phyloP scores from a whole-genome alignment of 1,140 invertebrate species.

The Apocrypta bakeri region DNA sequence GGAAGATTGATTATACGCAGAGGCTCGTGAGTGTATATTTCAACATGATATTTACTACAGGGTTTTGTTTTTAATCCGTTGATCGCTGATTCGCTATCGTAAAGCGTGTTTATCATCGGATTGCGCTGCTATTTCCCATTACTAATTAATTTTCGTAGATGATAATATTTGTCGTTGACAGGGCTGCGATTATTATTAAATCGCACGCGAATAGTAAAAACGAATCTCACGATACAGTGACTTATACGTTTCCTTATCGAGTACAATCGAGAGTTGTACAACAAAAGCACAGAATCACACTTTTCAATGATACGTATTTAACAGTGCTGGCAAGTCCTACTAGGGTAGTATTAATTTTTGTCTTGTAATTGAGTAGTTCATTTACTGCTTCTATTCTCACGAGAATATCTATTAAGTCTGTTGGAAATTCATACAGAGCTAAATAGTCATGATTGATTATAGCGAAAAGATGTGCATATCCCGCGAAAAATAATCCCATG shows the following conservation, averaged over 20 bases:
- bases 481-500: not conserved
- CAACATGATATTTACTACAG: no score
- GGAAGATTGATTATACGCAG: not conserved
- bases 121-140: no score
- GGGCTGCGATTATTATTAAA: not conserved
- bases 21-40: not conserved
- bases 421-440: conserved; percentile 28
- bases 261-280: not conserved
- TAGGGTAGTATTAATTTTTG: no score
- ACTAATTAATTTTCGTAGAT: not conserved
- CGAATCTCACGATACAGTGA: not conserved
- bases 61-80: not conserved
- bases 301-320: not conserved
- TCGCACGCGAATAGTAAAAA: no score
- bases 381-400: no score
- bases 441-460: conserved; percentile 32
- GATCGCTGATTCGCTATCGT: no score
- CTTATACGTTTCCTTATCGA: not conserved
- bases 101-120: not conserved
- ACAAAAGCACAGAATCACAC: not conserved
- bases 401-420: conserved; percentile 19
- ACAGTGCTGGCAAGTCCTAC: not conserved
- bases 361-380: no score
- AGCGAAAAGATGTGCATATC: conserved; percentile 14
- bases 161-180: not conserved